Base-by-base conservation (phyloP, 1,140 invertebrate genomes). In the Gonatopus flavifemur region DNA sequence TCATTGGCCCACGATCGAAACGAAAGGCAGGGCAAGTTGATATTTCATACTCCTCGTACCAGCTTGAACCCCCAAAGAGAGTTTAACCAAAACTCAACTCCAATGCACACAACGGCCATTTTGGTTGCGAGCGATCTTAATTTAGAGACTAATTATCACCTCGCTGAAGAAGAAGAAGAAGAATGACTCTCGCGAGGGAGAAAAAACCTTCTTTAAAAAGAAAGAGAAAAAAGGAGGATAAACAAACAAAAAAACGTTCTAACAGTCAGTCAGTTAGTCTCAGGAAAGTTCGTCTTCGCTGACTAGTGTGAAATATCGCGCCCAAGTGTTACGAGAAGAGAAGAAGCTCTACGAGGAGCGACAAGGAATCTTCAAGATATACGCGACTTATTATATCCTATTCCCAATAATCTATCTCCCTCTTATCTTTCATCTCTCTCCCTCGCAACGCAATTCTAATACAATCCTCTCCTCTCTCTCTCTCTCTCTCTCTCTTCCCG, bases 261-360 rank as follows among this genome's bases (percentile, higher is more conserved):
- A 33, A 24, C 51, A 45, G 47, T 55, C 59, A 51, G 39, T 25
- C 51, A 45, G 47, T 55, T 55, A 51, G 39, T 50, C 49, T 46
- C 53, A 46, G 52, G 35, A 30, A 42, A 53, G 40, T 44, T 54
- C 45, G 47, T 61, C 56, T 69, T 73, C 70, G 49, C 63, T 62
- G 49, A 53, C 69, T 76, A 74, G 76, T 77, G 75, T 75, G 76
- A 78, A 78, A 78, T 78, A 78, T 78, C 76, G 69, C 76, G 75
- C 62, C 73, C 72, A 75, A 74, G 76, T 77, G 76, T 75, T 75
- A 75, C 66, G 65, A 74, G 63, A 48, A 3, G 61, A 64, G n/a
- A 49, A 50, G 13, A 53, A 57, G 31, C 19, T 24, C 15, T 47
- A 52, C 30, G 57, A 59, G 1, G 61, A 64, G 3, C 43, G 41